These are phyloP conservation scores for Shinisaurus crocodilurus DNA, from an alignment of 2,113 vertebrate species.

Conservation along the genomic window DNA sequence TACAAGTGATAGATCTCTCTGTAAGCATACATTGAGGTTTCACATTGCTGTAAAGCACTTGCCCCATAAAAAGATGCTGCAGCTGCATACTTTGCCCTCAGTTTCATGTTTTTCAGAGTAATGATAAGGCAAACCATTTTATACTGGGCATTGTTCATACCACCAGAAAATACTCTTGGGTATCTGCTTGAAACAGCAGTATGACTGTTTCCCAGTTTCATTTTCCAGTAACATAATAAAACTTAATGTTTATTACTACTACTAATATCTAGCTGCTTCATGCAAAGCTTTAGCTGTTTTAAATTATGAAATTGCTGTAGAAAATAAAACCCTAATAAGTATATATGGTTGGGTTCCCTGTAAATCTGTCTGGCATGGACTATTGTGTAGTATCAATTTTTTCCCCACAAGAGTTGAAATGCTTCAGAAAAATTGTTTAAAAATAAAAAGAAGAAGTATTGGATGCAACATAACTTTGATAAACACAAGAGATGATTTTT, in stretches of 20 bases:
- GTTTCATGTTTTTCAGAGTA: neutral
- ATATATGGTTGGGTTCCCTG: neutral
- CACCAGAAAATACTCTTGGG: neutral
- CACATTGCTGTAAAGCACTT: neutral
- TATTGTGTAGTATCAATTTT: conserved; percentile 19
- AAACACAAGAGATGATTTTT: conserved; percentile 46
- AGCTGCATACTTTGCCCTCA: neutral
- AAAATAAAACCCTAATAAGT: neutral
- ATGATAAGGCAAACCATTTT: neutral
- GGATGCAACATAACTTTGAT: conserved; percentile 49
- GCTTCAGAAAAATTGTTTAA: conserved; percentile 37
- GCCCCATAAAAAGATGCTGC: too few relatives aligned
- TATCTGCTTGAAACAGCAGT: neutral
- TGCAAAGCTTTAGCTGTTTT: neutral
- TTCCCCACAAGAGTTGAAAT: conserved; percentile 38
- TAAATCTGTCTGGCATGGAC: conserved; percentile 26
- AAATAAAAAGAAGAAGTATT: conserved; percentile 13
- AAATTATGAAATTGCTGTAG: neutral
- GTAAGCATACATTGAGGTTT: neutral
- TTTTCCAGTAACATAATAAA: neutral
- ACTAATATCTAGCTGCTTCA: neutral
- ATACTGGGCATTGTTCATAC: neutral
- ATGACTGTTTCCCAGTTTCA: neutral
- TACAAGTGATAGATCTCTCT: neutral
- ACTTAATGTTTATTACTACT: neutral